phyloP scores from a whole-genome alignment of 2,113 vertebrate species.

The Misgurnus anguillicaudatus region DNA sequence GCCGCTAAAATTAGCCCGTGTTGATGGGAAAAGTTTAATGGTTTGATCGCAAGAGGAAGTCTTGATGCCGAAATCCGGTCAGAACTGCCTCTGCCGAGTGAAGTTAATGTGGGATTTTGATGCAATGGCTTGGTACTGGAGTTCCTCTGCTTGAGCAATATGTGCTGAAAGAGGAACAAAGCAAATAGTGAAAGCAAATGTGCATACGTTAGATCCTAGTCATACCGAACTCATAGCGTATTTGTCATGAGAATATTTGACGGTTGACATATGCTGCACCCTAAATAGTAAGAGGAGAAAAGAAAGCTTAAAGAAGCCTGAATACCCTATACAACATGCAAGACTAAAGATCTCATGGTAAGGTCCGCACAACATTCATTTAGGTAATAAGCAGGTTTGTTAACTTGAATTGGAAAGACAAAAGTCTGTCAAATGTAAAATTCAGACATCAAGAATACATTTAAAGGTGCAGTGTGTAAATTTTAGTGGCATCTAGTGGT shows the following conservation, averaged over 20 bases:
- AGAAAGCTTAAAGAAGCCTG: neutral
- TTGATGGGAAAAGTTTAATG: constrained; percentile 57
- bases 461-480: too few relatives aligned
- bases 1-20: constrained; percentile 59
- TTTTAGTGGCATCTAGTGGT: too few relatives aligned
- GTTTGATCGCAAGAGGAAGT: constrained; percentile 58
- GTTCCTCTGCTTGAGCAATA: constrained; percentile 38
- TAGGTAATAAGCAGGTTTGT: too few relatives aligned
- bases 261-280: constrained; percentile 6
- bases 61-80: constrained; percentile 37
- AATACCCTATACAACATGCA: too few relatives aligned
- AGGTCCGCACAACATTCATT: too few relatives aligned
- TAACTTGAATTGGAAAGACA: too few relatives aligned
- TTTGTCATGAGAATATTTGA: too few relatives aligned
- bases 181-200: constrained; percentile 16
- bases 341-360: too few relatives aligned
- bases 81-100: constrained; percentile 18
- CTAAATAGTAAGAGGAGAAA: neutral
- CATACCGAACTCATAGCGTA: neutral
- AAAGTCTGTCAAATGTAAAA: too few relatives aligned
- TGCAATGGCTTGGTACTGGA: constrained; percentile 5
- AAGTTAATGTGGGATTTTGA: constrained; percentile 41
- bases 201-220: neutral
- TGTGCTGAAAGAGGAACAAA: constrained; percentile 29
- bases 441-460: too few relatives aligned